Base-by-base conservation (phyloP, 2,797 vertebrate genomes). In the Helicolenus hilgendorfi region DNA sequence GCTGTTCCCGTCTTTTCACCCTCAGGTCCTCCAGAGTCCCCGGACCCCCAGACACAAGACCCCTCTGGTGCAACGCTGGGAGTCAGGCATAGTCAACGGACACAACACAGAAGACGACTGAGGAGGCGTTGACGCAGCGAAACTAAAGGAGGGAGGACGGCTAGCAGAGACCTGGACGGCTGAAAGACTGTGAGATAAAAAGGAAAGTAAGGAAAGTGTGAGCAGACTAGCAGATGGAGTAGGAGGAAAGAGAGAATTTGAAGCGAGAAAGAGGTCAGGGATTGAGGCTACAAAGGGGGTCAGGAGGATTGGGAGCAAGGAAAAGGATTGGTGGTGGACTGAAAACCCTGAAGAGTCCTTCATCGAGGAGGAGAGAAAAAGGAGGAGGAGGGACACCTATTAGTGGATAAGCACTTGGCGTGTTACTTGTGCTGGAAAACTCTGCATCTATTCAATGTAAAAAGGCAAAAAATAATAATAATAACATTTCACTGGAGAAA, bases 11-110 rank as follows among this genome's bases (percentile, higher is more conserved):
- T 58, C 13, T 73, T 73, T 62, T 36, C 53, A 38, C 72, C 29
- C 22, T 8, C 81, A 96, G 93, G 72, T 72, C 60, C 45, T 35
- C 26, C 72, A 60, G 58, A 81, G 72, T 72, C 83, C 91, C 13
- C 73, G 76, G 62, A 84, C 87, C 36, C 81, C 91, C 14, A 94
- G 97, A 74, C 96, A 97, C 88, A 96, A 94, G 81, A 97, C 73
- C 49, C 90, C 96, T 31, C 94, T 98, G 14, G 94, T 98, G 31
- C 94, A 97, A 59, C 96, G 92, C 80, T 98, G 98, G 98, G 98
- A 98, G 89, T 86, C 96, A 0, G 97, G 98, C 3, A 90, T 92
- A 64, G 60, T 97, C 84, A 96, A 96, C 41, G 95, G 94, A 41
- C 83, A 90, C 83, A 86, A 79, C 14, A 56, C 78, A n/a, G 94